These are phyloP conservation scores for Megalops atlanticus DNA, from an alignment of 2,113 vertebrate genomes.

Conservation along the genomic window DNA sequence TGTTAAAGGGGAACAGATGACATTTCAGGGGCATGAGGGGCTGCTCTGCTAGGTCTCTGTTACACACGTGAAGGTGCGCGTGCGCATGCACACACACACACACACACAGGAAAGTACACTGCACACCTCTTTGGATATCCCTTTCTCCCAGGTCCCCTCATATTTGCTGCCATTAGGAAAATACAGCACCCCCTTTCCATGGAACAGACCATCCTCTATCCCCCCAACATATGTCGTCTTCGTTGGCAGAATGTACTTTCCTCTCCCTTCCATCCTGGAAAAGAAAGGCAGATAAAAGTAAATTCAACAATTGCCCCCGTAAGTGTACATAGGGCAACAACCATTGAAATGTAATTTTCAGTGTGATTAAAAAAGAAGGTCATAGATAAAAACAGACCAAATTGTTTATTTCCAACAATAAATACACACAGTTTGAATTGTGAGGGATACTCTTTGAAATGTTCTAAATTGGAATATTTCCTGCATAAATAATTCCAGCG, in stretches of 20 bases:
- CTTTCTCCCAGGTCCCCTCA: conserved; percentile 82
- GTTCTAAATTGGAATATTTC: background rate
- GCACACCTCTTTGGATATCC: conserved; percentile 75
- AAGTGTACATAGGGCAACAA: background rate
- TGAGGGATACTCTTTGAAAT: background rate
- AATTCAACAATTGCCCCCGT: background rate
- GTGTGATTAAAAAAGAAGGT: background rate
- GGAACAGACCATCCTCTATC: conserved; percentile 86
- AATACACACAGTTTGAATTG: background rate
- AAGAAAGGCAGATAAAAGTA: background rate
- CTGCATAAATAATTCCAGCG: conserved; percentile 11
- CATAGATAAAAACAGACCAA: no score
- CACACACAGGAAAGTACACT: background rate
- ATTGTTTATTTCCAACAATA: no score
- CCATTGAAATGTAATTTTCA: no score
- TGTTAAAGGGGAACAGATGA: conserved; percentile 64
- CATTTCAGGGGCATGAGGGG: conserved; percentile 35
- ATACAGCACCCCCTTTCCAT: conserved; percentile 81
- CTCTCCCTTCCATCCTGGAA: conserved; percentile 86
- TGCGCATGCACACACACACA: background rate
- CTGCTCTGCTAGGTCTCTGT: conserved; percentile 18
- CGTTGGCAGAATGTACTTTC: conserved; percentile 78
- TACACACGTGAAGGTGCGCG: no score
- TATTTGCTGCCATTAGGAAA: conserved; percentile 79
- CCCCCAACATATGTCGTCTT: conserved; percentile 79